Conservation (phyloP, 2,888 invertebrate species). For the Trichopoda pennipes region DNA sequence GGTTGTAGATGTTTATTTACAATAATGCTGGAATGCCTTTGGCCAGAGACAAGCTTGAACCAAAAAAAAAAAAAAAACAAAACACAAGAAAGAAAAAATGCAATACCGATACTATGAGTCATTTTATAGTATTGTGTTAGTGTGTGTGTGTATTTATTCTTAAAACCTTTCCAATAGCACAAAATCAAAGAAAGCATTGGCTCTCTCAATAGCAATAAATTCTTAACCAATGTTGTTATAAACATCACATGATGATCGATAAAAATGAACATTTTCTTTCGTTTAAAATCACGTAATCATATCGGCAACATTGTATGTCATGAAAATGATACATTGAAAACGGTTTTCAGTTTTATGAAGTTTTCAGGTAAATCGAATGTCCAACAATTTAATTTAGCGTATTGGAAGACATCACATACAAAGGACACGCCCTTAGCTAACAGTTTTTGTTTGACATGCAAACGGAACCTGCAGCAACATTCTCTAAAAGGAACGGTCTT, state of each 20-base stretch:
- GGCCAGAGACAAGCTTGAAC: background rate
- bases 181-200: background rate
- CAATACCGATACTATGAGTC: slow-evolving; percentile 46
- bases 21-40: slow-evolving; percentile 12
- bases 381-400: background rate
- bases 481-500: background rate
- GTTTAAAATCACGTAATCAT: background rate
- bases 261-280: background rate
- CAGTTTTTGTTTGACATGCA: slow-evolving; percentile 36
- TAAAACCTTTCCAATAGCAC: background rate
- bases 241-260: background rate
- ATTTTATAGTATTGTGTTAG: background rate
- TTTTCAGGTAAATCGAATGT: slow-evolving; percentile 46
- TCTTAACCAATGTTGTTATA: slow-evolving; percentile 29
- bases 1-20: background rate
- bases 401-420: background rate
- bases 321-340: slow-evolving; percentile 21
- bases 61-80: background rate
- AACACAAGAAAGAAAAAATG: background rate
- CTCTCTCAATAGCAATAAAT: background rate
- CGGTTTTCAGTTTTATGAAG: slow-evolving; percentile 27
- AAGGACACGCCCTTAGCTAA: slow-evolving; percentile 44
- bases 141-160: background rate
- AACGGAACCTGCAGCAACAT: background rate
- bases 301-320: background rate